These are phyloP conservation scores for Platysternon megacephalum DNA, from an alignment of 2,113 vertebrate species.

Conservation along the genomic window DNA sequence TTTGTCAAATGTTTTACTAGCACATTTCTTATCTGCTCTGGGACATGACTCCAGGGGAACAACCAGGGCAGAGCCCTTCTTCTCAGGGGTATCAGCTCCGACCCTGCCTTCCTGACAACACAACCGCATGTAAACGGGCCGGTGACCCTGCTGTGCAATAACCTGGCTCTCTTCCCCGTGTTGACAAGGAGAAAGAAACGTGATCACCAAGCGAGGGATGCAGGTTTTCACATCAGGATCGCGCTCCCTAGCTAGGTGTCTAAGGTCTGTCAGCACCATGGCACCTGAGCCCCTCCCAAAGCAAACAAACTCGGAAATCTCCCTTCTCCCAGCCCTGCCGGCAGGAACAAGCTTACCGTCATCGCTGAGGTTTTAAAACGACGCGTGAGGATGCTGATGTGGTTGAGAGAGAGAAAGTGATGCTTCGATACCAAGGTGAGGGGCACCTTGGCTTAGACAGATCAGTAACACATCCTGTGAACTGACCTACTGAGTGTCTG, in stretches of 20 bases:
- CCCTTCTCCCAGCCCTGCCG: background rate
- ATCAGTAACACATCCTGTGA: too few species aligned
- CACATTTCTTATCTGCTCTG: background rate
- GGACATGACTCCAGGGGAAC: background rate
- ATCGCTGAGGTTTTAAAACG: too few species aligned
- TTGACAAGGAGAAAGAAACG: background rate
- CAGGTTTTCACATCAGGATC: background rate
- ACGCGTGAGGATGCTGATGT: background rate
- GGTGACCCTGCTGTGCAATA: background rate
- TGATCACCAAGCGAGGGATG: background rate
- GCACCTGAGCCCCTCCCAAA: background rate
- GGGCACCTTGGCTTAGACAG: background rate
- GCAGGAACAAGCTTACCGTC: background rate
- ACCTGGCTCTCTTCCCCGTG: background rate
- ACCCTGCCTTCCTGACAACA: background rate
- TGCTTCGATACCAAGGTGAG: background rate
- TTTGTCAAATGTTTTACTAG: background rate
- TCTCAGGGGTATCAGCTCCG: background rate
- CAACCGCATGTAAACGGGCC: background rate
- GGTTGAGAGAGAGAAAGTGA: background rate
- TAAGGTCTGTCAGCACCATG: background rate
- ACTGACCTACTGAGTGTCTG: background rate
- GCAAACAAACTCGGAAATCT: background rate
- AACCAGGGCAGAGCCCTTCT: background rate
- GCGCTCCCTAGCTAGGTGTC: background rate